These are phyloP conservation scores for Lepidocyrtoides sp. DNA, from an alignment of 2,888 invertebrate species.

Conservation along the genomic window DNA sequence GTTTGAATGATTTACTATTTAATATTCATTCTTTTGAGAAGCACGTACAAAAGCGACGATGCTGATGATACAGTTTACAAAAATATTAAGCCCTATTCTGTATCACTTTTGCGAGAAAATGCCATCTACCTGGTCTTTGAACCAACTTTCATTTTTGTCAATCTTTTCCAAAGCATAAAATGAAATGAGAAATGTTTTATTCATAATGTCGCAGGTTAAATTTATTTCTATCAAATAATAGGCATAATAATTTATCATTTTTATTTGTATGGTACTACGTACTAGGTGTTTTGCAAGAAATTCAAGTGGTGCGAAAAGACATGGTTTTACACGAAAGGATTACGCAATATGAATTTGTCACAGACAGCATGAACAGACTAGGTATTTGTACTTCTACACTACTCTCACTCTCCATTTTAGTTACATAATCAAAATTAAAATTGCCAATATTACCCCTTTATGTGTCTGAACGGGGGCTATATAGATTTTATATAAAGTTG, in stretches of 20 bases:
- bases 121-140: too few species aligned
- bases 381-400: not conserved
- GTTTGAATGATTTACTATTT: constrained; percentile 24
- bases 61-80: too few species aligned
- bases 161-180: not conserved
- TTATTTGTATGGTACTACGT: not conserved
- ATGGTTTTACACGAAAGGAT: not conserved
- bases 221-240: not conserved
- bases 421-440: constrained; percentile 30
- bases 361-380: not conserved
- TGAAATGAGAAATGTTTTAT: constrained; percentile 39
- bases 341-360: not conserved
- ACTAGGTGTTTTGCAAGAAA: not conserved
- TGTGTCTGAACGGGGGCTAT: constrained; percentile 55
- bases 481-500: too few species aligned
- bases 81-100: not conserved
- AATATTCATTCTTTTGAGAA: not conserved
- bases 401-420: not conserved
- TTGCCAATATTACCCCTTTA: constrained; percentile 35
- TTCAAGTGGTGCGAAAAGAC: not conserved
- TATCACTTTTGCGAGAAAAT: not conserved
- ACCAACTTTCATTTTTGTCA: constrained; percentile 17
- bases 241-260: not conserved
- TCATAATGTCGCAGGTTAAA: constrained; percentile 29
- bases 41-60: not conserved